Percentiles rank a stretch among this genome's conserved stretches.
Evolutionary conservation across 1,140 invertebrate species (phyloP).

Genomic region (Drosophila suzukii): DNA sequence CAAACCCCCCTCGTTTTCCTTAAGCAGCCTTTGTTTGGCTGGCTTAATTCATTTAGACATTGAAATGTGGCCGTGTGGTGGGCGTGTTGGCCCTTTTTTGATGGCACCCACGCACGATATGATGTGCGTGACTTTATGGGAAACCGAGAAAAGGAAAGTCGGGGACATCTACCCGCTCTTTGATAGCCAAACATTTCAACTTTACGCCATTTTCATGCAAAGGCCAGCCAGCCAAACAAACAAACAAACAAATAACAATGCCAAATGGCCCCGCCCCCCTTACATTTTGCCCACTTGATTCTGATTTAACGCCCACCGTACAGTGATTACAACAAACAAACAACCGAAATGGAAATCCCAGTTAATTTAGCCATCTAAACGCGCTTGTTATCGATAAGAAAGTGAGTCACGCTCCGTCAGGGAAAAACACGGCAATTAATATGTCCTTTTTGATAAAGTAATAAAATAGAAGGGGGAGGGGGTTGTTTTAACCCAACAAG

Average conservation of each 20-base stretch:
- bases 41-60: slow-evolving; percentile 64
- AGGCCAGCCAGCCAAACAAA: slow-evolving; percentile 21
- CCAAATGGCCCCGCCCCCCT: background rate
- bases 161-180: slow-evolving; percentile 51
- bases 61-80: slow-evolving; percentile 60
- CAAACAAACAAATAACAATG: slow-evolving; percentile 38
- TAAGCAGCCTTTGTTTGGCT: slow-evolving; percentile 39
- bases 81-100: slow-evolving; percentile 71
- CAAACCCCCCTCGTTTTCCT: slow-evolving; percentile 11
- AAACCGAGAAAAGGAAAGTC: slow-evolving; percentile 10
- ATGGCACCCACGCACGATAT: slow-evolving; percentile 58
- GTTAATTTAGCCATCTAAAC: slow-evolving; percentile 79
- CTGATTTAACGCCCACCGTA: slow-evolving; percentile 64
- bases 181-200: slow-evolving; percentile 61
- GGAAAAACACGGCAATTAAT: slow-evolving; percentile 25
- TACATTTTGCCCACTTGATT: slow-evolving; percentile 33
- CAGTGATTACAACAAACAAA: slow-evolving; percentile 40
- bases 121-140: slow-evolving; percentile 39
- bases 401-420: slow-evolving; percentile 6
- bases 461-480: background rate
- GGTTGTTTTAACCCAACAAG: background rate
- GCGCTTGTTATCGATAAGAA: slow-evolving; percentile 64
- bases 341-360: slow-evolving; percentile 39
- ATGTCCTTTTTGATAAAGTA: slow-evolving; percentile 5
- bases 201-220: slow-evolving; percentile 59